A percentile compares a stretch with the other conserved stretches of the same genome.
phyloP scores from a whole-genome alignment of 2,888 invertebrate species.

The Drosophila aldrichi region DNA sequence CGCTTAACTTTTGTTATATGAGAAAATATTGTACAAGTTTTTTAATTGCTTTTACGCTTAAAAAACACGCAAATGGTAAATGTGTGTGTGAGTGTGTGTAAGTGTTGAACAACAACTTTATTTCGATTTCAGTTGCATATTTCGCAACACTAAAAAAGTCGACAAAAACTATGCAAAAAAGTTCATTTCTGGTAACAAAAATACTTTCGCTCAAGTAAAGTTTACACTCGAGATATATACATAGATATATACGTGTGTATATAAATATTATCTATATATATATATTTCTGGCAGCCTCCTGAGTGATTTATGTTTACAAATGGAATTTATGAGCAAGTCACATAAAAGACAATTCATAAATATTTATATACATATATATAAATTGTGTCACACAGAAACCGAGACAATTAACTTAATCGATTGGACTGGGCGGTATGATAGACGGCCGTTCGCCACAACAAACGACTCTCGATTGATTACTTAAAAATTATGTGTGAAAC shows the following conservation, averaged over 20 bases:
- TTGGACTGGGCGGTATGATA: constrained; percentile 39
- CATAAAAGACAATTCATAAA: constrained; percentile 50
- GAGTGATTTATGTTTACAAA: constrained; percentile 49
- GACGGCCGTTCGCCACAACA: constrained; percentile 10
- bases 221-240: constrained; percentile 16
- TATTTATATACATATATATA: constrained; percentile 60
- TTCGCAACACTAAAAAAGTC: constrained; percentile 25
- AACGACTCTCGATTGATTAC: constrained; percentile 63
- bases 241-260: background rate
- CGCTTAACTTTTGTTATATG: constrained; percentile 67
- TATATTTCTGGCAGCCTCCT: background rate
- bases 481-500: constrained; percentile 78
- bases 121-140: constrained; percentile 44
- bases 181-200: constrained; percentile 40
- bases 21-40: constrained; percentile 73
- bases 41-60: constrained; percentile 70
- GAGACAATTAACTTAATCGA: constrained; percentile 71
- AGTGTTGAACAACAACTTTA: constrained; percentile 55
- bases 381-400: constrained; percentile 28
- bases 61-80: constrained; percentile 52
- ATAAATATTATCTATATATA: too few relatives aligned
- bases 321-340: constrained; percentile 40
- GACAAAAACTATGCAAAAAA: constrained; percentile 35
- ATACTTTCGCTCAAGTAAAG: constrained; percentile 17
- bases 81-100: constrained; percentile 3